Base-by-base conservation (phyloP, 2,113 vertebrate species). In the Pituophis catenifer region DNA sequence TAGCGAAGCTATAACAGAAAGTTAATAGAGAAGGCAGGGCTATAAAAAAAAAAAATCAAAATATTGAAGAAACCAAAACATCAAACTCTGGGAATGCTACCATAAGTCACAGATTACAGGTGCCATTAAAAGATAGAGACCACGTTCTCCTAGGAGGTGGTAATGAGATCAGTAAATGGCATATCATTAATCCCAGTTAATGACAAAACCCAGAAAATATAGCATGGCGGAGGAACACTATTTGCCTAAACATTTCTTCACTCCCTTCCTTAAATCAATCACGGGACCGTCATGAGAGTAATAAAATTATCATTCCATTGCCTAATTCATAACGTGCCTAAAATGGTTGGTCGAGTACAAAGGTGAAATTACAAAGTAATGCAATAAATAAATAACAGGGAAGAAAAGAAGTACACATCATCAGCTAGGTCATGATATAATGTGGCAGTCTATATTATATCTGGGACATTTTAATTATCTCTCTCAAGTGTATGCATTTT, bases 1-100 rank as follows among this genome's bases (percentile, higher is more conserved):
- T 92, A 93, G 95, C 1, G n/a, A 92, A 94, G 95, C 95, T 0
- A 0, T 95, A 95, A 95, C 0, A 23, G 88, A 86, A 94, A 92
- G 95, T 86, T 94, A 97, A 91, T 95, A 93, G 94, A 92, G 93
- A 92, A 94, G 94, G 92, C 93, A 95, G 95, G 70, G 54, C 92
- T 95, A 90, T 95, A 94, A 15, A 92, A 57, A 91, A 91, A 48
- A 57, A 86, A 92, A 53, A 94, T 12, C 88, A 86, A 50, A 57
- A 94, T 33, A 75, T 4, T 92, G 94, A 89, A 90, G 94, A 90
- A 95, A 92, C 94, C 92, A 93, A 89, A 96, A 95, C 65, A 94
- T 90, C 92, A 86, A 53, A 94, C 92, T 54, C 5, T 70, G 55
- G 93, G 95, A 93, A 91, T 92, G 91, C 85, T 87, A 94, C 94